Percentiles rank a stretch among this genome's conserved stretches.
These are phyloP conservation scores for Atta cephalotes DNA, from an alignment of 1,140 invertebrate species.

Conservation along the genomic window DNA sequence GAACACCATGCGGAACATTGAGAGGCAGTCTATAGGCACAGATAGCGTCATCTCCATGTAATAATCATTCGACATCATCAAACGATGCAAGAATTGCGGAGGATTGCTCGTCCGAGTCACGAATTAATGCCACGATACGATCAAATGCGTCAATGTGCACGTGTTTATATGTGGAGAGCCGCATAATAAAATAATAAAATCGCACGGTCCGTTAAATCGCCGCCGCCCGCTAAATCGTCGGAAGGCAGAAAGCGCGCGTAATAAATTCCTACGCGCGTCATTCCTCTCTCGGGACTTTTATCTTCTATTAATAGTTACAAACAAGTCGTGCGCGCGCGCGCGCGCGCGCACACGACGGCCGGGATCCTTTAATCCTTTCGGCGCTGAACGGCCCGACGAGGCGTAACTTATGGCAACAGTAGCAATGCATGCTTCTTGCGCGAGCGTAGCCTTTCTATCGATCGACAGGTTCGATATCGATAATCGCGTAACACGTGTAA, in stretches of 20 bases:
- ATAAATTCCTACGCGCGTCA: constrained; percentile 44
- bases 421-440: constrained; percentile 22
- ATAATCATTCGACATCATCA: constrained; percentile 26
- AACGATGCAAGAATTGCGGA: background rate
- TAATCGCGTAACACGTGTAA: constrained; percentile 38
- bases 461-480: constrained; percentile 51
- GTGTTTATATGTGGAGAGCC: background rate
- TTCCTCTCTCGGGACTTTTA: constrained; percentile 46
- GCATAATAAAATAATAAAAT: constrained; percentile 68
- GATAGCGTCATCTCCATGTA: constrained; percentile 13
- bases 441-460: constrained; percentile 52
- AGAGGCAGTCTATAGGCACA: background rate
- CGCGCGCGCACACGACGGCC: background rate
- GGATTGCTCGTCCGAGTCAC: background rate
- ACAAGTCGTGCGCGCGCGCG: constrained; percentile 36
- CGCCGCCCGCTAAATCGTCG: constrained; percentile 33
- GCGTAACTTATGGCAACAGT: constrained; percentile 55
- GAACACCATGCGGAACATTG: constrained; percentile 48
- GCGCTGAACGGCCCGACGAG: constrained; percentile 37
- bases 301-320: constrained; percentile 54
- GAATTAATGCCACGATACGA: constrained; percentile 40
- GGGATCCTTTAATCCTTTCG: constrained; percentile 54
- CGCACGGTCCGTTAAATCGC: constrained; percentile 57
- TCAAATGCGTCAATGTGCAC: background rate
- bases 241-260: constrained; percentile 37